Evolutionary conservation across 2,113 vertebrate genomes (phyloP), one percentile per base, ranked within the genome.

Genomic region (Puntigrus tetrazona): DNA sequence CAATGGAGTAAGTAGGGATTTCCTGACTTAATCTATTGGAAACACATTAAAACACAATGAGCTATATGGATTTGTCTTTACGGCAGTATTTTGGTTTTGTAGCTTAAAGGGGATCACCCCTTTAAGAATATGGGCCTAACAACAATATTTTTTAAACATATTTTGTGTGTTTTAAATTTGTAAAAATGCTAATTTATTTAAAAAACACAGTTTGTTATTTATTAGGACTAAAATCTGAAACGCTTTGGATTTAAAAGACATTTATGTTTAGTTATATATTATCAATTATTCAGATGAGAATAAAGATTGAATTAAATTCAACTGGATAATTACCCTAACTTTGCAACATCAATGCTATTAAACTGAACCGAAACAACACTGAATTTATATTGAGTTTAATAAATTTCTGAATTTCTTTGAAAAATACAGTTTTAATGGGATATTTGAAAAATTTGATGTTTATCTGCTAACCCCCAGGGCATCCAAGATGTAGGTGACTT

Each of bases 31-130:
- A 70, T 74, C 52, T 25, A 63, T 83, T 80, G 38, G 73, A 41
- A 74, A 61, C 76, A 67, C 76, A 74, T 83, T 78, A n/a, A 83
- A 59, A 73, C 41, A 76, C 80, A 83, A 72, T 36, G n/a, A 41
- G 41, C 34, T 74, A 27, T 55, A 18, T 45, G 63, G 74, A 67
- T 83, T 73, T 25, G 18, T 18, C 29, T 78, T 50, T 52, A 27
- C 34, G 36, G 27, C 38, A 31, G 29, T 65, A 27, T 55, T 55
- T 59, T 45, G 75, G 29, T 36, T 69, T 5, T 61, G 38, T 25
- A 72, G 31, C 18, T n/a, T n/a, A n/a, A n/a, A n/a, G n/a, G n/a
- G 22, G 5, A 27, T 29, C 31, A 65, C 22, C 69, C 5, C 10
- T 43, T 14, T 1, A 72, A 72, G 36, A 72, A 43, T 3, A 10